phyloP scores from a whole-genome alignment of 35 echinoderm and acorn worm genomes.

The Apostichopus japonicus region DNA sequence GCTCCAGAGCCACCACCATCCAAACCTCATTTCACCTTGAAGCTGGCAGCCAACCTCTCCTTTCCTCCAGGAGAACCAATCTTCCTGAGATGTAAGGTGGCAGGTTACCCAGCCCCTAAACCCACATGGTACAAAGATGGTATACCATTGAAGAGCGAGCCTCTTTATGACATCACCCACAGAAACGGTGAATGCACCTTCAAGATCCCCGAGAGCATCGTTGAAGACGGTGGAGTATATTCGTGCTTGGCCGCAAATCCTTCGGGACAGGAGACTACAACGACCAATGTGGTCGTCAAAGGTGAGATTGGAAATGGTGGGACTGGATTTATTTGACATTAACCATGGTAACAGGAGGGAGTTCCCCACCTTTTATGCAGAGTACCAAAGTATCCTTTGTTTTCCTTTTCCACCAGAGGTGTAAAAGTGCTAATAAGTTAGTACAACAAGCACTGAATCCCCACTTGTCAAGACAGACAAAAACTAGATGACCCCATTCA shows the following conservation, averaged over 20 bases:
- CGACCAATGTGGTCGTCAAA: constrained; percentile 75
- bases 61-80: constrained; percentile 61
- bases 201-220: constrained; percentile 51
- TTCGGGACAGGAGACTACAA: constrained; percentile 70
- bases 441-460: too few relatives aligned
- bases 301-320: constrained; percentile 46
- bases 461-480: too few relatives aligned
- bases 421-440: too few relatives aligned
- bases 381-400: too few relatives aligned
- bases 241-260: constrained; percentile 79
- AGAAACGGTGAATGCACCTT: constrained; percentile 63
- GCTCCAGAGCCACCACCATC: constrained; percentile 56
- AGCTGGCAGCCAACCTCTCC: constrained; percentile 34
- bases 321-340: neutral
- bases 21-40: constrained; percentile 54
- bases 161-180: constrained; percentile 58
- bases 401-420: too few relatives aligned
- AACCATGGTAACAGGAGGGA: too few relatives aligned
- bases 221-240: constrained; percentile 75
- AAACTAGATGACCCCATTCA: too few relatives aligned
- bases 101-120: constrained; percentile 61
- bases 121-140: constrained; percentile 86
- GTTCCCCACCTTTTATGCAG: too few relatives aligned
- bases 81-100: constrained; percentile 60
- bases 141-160: constrained; percentile 61